Conservation (phyloP, 2,888 invertebrate genomes). For the Drosophila eohydei region DNA sequence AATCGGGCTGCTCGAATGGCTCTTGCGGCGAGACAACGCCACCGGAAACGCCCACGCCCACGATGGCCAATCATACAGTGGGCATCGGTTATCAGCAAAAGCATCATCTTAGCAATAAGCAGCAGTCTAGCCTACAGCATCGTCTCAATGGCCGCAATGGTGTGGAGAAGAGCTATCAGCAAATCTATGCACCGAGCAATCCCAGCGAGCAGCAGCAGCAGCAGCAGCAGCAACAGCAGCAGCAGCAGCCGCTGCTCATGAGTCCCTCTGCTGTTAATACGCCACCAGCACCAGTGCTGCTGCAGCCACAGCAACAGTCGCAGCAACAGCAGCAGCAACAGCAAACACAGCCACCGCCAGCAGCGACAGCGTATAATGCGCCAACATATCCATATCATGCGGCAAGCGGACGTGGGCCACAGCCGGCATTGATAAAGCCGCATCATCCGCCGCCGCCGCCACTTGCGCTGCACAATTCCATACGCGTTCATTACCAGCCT, state of each 20-base stretch:
- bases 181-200: slow-evolving; percentile 71
- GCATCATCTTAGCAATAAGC: slow-evolving; percentile 81
- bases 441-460: slow-evolving; percentile 81
- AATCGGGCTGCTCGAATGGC: slow-evolving; percentile 85
- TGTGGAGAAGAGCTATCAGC: slow-evolving; percentile 69
- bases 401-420: slow-evolving; percentile 64
- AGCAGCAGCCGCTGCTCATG: slow-evolving; percentile 77
- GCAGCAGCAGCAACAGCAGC: slow-evolving; percentile 69
- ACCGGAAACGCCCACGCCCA: slow-evolving; percentile 83
- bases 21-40: slow-evolving; percentile 84
- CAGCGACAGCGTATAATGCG: slow-evolving; percentile 63
- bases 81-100: slow-evolving; percentile 65
- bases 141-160: slow-evolving; percentile 83
- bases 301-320: slow-evolving; percentile 74
- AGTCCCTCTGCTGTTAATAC: slow-evolving; percentile 80
- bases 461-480: slow-evolving; percentile 67
- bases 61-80: slow-evolving; percentile 62
- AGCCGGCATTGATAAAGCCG: slow-evolving; percentile 76
- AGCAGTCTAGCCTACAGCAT: slow-evolving; percentile 80
- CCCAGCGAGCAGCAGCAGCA: slow-evolving; percentile 59
- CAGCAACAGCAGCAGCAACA: slow-evolving; percentile 57
- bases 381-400: slow-evolving; percentile 83
- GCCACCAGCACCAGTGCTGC: slow-evolving; percentile 73
- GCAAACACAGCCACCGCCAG: slow-evolving; percentile 46
- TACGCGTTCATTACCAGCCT: slow-evolving; percentile 84